Evolutionary conservation across 1,140 invertebrate species (phyloP).

Genomic region (Drosophila teissieri): DNA sequence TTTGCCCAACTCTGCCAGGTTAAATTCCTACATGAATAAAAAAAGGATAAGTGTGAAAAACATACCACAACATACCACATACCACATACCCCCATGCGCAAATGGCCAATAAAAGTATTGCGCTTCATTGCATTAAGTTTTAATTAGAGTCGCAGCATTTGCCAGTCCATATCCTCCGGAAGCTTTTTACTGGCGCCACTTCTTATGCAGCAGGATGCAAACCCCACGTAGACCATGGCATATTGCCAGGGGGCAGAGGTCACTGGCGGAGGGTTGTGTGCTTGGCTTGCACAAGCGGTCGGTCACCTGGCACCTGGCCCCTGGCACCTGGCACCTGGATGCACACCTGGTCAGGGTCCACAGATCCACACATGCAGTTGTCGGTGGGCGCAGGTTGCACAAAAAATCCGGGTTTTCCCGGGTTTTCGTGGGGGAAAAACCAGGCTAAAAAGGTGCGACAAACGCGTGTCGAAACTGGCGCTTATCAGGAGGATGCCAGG

Average conservation of each 20-base stretch:
- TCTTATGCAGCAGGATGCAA: slow-evolving; percentile 2
- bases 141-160: slow-evolving; percentile 66
- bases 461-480: slow-evolving; percentile 32
- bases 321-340: background rate
- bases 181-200: slow-evolving; percentile 4
- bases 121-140: slow-evolving; percentile 72
- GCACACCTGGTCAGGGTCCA: slow-evolving; percentile 2
- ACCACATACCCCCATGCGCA: slow-evolving; percentile 9
- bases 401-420: slow-evolving; percentile 22
- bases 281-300: slow-evolving; percentile 68
- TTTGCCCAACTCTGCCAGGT: slow-evolving; percentile 25
- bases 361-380: slow-evolving; percentile 44
- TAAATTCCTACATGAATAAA: background rate
- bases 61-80: background rate
- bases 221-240: background rate
- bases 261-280: slow-evolving; percentile 21
- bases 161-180: slow-evolving; percentile 17
- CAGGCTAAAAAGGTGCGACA: background rate
- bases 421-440: background rate
- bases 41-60: background rate
- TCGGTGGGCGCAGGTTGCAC: slow-evolving; percentile 34
- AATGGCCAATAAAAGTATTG: slow-evolving; percentile 71
- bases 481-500: slow-evolving; percentile 39
- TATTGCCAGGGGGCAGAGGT: background rate
- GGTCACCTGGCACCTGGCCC: slow-evolving; percentile 18